These are phyloP conservation scores for Polyergus mexicanus DNA, from an alignment of 1,140 invertebrate genomes.

Conservation along the genomic window DNA sequence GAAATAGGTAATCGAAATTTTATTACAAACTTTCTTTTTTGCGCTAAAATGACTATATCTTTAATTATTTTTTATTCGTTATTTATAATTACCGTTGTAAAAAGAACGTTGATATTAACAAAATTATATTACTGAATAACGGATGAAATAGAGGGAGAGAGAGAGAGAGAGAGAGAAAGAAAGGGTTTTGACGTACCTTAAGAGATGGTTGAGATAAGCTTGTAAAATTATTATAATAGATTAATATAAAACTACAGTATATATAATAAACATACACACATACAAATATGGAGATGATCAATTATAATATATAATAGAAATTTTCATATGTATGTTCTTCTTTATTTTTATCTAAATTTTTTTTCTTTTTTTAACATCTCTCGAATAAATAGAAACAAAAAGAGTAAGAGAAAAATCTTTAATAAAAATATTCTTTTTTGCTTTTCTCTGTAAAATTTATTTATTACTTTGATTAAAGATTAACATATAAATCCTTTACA, in stretches of 20 bases:
- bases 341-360: background rate
- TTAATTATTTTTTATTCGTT: slow-evolving; percentile 9
- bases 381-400: background rate
- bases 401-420: background rate
- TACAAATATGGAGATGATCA: background rate
- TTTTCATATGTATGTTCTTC: background rate
- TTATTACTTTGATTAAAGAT: background rate
- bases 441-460: no score
- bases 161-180: no score
- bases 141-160: background rate
- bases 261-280: background rate
- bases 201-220: slow-evolving; percentile 8
- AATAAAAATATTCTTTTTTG: no score
- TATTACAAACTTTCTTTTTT: slow-evolving; percentile 14
- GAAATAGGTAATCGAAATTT: background rate
- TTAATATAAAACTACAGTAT: slow-evolving; percentile 17
- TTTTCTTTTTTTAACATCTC: background rate
- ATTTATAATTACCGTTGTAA: background rate
- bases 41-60: background rate
- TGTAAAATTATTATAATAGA: slow-evolving; percentile 28
- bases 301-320: background rate
- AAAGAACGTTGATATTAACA: background rate
- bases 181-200: slow-evolving; percentile 32
- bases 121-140: background rate
- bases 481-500: background rate